A percentile compares a stretch with the other conserved stretches of the same genome.
Evolutionary conservation across 37 sponge, comb jelly and placozoan species (phyloP).

Genomic region (Beroe forskalii): DNA sequence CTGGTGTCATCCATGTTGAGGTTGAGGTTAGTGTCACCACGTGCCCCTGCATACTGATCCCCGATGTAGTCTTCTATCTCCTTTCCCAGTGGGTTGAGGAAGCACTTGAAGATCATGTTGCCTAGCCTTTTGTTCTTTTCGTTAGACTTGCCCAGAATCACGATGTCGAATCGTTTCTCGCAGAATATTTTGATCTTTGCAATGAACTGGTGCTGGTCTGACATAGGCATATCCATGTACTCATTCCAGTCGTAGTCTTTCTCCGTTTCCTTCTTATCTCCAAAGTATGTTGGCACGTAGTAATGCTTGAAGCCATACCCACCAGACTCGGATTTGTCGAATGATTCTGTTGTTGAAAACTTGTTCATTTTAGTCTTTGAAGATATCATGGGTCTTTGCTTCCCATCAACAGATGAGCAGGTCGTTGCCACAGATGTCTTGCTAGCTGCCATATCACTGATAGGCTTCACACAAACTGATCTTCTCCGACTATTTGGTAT

Average conservation of each 20-base stretch:
- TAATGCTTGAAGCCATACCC: not conserved
- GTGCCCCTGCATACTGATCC: not conserved
- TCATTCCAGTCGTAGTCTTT: conserved; percentile 34
- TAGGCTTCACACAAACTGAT: not conserved
- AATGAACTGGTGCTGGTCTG: conserved; percentile 23
- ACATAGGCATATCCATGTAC: conserved; percentile 53
- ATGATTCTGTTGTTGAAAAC: not conserved
- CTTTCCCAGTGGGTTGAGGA: conserved; percentile 41
- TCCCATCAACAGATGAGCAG: not conserved
- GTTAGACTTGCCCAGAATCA: not conserved
- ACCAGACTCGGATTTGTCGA: not conserved
- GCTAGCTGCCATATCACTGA: not conserved
- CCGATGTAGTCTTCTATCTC: conserved; percentile 34
- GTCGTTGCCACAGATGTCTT: not conserved
- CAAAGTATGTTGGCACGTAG: conserved; percentile 47
- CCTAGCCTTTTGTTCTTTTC: conserved; percentile 9
- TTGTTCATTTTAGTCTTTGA: not conserved
- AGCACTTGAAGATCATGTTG: conserved; percentile 37
- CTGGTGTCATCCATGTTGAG: not conserved
- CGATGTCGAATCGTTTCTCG: conserved; percentile 8
- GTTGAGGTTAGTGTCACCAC: not conserved
- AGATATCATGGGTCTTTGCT: not conserved
- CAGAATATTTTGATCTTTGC: conserved; percentile 47
- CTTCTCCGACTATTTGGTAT: not conserved
- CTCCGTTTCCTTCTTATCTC: not conserved